Percentiles rank a stretch among this genome's conserved stretches.
Conservation (phyloP, 2,888 invertebrate species). For the Ecliptopera silaceata region DNA sequence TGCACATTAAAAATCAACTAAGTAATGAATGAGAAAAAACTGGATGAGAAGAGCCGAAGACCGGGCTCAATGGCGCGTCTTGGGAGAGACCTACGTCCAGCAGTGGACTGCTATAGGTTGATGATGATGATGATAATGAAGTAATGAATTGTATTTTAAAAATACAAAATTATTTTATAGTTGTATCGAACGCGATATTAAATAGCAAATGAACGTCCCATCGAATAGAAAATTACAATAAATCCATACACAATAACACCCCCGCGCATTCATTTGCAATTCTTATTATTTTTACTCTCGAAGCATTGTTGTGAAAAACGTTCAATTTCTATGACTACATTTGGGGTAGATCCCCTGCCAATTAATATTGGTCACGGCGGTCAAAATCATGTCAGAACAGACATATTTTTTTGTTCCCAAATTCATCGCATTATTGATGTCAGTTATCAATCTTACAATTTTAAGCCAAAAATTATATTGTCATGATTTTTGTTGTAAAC, state of each 20-base stretch:
- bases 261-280: constrained; percentile 64
- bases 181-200: constrained; percentile 8
- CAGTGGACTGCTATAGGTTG: too few relatives aligned
- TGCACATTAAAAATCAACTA: background rate
- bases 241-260: constrained; percentile 59
- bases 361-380: constrained; percentile 79
- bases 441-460: constrained; percentile 22
- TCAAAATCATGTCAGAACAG: constrained; percentile 70
- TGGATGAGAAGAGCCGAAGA: too few relatives aligned
- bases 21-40: too few relatives aligned
- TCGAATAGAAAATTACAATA: constrained; percentile 48
- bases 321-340: constrained; percentile 58
- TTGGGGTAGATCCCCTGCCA: constrained; percentile 77
- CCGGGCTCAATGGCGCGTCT: too few relatives aligned
- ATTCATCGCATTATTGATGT: constrained; percentile 28
- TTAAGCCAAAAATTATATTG: constrained; percentile 9
- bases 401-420: constrained; percentile 58
- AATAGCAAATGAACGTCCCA: constrained; percentile 30
- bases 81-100: too few relatives aligned
- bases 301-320: constrained; percentile 68
- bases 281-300: constrained; percentile 73
- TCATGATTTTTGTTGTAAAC: background rate
- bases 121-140: too few relatives aligned
- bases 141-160: too few relatives aligned
- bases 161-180: too few relatives aligned